phyloP scores from a whole-genome alignment of 2,888 invertebrate species.

The Papilio elwesi region DNA sequence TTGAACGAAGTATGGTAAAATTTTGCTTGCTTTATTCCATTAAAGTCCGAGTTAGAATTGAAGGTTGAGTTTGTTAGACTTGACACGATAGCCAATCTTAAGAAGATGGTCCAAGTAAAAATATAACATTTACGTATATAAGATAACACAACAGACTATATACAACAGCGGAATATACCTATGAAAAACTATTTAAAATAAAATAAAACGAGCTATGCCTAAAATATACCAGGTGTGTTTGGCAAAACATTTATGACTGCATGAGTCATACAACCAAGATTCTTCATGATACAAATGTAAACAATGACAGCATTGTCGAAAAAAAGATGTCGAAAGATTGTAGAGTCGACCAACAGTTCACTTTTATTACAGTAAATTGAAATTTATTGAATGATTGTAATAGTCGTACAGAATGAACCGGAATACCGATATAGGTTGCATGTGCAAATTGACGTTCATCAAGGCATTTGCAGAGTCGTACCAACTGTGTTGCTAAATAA shows the following conservation, averaged over 20 bases:
- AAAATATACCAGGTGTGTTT: neutral
- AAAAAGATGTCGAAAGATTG: constrained; percentile 5
- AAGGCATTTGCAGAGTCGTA: neutral
- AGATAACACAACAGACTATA: neutral
- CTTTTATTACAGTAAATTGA: constrained; percentile 60
- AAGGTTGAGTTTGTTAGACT: no score
- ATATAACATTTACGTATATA: no score
- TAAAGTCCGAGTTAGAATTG: no score
- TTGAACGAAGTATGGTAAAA: no score
- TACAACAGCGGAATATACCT: neutral
- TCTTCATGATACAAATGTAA: constrained; percentile 45
- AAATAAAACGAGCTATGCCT: neutral
- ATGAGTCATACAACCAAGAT: constrained; percentile 10
- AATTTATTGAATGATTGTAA: constrained; percentile 67
- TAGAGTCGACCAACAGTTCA: neutral
- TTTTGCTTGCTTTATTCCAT: no score
- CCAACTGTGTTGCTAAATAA: neutral
- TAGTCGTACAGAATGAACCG: constrained; percentile 59
- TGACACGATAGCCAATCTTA: no score
- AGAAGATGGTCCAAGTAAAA: no score
- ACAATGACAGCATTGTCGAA: constrained; percentile 58
- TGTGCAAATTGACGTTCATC: constrained; percentile 35
- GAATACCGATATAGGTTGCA: constrained; percentile 51
- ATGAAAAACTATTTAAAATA: neutral
- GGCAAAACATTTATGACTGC: neutral